Percentiles rank a stretch among this genome's conserved stretches.
These are phyloP conservation scores for Planococcus citri DNA, from an alignment of 1,140 invertebrate species.

Conservation along the genomic window DNA sequence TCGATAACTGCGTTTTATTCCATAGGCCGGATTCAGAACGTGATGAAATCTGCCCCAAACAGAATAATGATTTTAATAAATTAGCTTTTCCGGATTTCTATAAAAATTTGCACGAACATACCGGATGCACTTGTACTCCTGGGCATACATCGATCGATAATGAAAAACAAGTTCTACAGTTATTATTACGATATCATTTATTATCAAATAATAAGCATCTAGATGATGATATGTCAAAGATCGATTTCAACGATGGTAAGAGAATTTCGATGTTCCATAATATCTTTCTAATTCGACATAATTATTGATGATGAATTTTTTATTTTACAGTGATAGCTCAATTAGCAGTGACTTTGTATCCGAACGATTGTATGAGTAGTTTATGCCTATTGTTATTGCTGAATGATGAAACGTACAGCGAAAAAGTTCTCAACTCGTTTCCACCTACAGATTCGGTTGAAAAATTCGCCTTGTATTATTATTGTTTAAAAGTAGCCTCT, in stretches of 20 bases:
- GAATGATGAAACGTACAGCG: constrained; percentile 9
- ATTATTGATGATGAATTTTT: neutral
- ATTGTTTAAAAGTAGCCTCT: neutral
- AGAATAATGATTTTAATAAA: neutral
- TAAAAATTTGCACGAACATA: constrained; percentile 10
- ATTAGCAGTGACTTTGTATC: neutral
- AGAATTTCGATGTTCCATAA: too few relatives aligned
- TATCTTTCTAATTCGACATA: too few relatives aligned
- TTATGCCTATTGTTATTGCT: constrained; percentile 15
- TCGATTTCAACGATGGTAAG: constrained; percentile 22
- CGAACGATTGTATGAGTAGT: constrained; percentile 18
- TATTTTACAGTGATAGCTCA: constrained; percentile 21
- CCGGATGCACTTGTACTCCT: neutral
- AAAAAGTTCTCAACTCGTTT: constrained; percentile 16
- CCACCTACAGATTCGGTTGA: neutral
- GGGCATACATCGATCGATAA: neutral
- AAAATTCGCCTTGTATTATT: constrained; percentile 8
- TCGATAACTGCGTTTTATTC: neutral
- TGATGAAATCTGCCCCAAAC: neutral
- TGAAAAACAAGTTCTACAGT: constrained; percentile 20
- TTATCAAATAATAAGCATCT: constrained; percentile 14
- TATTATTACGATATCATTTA: constrained; percentile 14
- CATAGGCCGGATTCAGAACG: neutral
- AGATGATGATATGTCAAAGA: neutral
- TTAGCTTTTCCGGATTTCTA: constrained; percentile 21